phyloP scores from a whole-genome alignment of 37 sponge, comb jelly and placozoan species.

The Beroe forskalii region DNA sequence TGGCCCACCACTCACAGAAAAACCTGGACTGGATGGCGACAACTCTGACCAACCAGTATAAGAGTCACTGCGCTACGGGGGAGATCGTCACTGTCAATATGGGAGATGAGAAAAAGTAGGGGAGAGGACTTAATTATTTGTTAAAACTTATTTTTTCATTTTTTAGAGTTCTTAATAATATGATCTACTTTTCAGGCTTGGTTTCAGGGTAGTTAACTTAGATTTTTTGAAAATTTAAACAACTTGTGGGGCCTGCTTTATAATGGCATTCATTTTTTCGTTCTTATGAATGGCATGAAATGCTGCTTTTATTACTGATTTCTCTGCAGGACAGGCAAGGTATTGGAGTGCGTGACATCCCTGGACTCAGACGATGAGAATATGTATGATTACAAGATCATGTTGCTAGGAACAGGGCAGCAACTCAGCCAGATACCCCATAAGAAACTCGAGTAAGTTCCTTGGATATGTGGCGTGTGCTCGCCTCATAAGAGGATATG shows the following conservation, averaged over 20 bases:
- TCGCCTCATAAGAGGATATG: too few species aligned
- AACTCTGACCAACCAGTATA: conserved; percentile 1
- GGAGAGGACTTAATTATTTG: too few species aligned
- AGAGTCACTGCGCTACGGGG: conserved; percentile 22
- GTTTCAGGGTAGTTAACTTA: too few species aligned
- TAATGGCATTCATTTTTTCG: too few species aligned
- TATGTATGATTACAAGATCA: conserved; percentile 25
- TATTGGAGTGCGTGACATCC: conserved; percentile 17
- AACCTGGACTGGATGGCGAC: conserved; percentile 62
- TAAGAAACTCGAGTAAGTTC: conserved; percentile 26
- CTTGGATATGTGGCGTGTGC: too few species aligned
- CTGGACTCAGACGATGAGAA: conserved; percentile 5
- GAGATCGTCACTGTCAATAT: not conserved
- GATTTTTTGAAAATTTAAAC: too few species aligned
- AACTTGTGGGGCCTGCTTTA: too few species aligned
- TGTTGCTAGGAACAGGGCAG: conserved; percentile 5
- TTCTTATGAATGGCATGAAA: too few species aligned
- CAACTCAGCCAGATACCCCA: conserved; percentile 16
- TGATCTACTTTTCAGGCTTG: too few species aligned
- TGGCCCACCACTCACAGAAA: conserved; percentile 58
- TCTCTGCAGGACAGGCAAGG: conserved; percentile 20
- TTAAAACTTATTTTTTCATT: too few species aligned
- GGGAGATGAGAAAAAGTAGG: conserved; percentile 14
- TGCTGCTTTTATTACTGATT: too few species aligned
- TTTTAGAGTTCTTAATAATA: too few species aligned